Evolutionary conservation across 2,797 vertebrate genomes (phyloP).

Genomic region (Threskiornis aethiopicus): DNA sequence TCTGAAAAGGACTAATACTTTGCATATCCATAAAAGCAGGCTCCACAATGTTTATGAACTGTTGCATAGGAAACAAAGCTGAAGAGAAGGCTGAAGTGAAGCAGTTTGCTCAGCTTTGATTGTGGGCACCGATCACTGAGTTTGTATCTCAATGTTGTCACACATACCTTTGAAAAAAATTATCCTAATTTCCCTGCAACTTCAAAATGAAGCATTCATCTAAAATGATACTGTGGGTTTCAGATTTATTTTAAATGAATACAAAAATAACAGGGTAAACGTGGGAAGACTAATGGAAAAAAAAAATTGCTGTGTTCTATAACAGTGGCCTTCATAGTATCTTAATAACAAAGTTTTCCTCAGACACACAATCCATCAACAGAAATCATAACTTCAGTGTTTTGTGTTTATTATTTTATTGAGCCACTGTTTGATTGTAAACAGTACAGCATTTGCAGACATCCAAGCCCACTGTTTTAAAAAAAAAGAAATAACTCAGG

Average conservation of each 20-base stretch:
- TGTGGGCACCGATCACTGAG: background rate
- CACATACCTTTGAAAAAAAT: background rate
- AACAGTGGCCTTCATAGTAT: background rate
- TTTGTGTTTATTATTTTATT: constrained; percentile 61
- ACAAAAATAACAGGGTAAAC: background rate
- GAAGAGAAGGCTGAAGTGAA: background rate
- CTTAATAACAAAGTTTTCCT: constrained; percentile 44
- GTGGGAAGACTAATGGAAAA: background rate
- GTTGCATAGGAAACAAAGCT: background rate
- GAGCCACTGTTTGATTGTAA: constrained; percentile 51
- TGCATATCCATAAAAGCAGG: background rate
- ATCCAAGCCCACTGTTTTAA: background rate
- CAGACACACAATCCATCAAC: constrained; percentile 45
- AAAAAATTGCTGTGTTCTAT: background rate
- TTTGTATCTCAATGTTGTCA: background rate
- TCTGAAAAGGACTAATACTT: background rate
- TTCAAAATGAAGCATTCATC: background rate
- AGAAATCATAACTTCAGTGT: constrained; percentile 33
- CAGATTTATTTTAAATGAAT: background rate
- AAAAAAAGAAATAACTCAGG: background rate
- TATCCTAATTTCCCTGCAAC: background rate
- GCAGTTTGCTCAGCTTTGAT: background rate
- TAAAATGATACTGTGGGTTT: background rate
- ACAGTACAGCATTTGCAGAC: constrained; percentile 20
- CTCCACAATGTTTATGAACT: background rate